These are phyloP conservation scores for Sympetrum striolatum DNA, from an alignment of 2,888 invertebrate genomes.

Conservation along the genomic window DNA sequence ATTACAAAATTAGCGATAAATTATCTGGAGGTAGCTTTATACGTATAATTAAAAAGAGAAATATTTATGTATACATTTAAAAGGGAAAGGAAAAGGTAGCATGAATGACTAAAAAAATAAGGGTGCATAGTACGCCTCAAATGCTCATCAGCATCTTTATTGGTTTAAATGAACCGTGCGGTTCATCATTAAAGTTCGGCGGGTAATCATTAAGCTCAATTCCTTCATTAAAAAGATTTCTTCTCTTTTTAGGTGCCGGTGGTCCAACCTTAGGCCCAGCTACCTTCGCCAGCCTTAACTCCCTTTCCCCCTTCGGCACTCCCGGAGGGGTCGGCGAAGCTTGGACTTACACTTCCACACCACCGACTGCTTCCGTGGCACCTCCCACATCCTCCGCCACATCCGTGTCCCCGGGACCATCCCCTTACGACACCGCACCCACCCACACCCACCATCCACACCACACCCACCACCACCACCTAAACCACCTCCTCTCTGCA, in stretches of 20 bases:
- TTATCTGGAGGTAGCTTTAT: too few species aligned
- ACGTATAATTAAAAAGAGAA: too few species aligned
- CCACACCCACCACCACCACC: constrained; percentile 55
- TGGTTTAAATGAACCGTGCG: too few species aligned
- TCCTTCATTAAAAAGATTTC: background rate
- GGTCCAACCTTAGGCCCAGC: constrained; percentile 12
- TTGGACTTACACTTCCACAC: constrained; percentile 35
- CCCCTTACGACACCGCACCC: constrained; percentile 54
- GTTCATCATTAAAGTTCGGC: too few species aligned
- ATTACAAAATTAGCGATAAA: too few species aligned
- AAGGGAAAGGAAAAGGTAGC: too few species aligned
- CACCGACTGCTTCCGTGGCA: background rate
- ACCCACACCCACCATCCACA: constrained; percentile 59
- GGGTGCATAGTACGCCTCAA: too few species aligned
- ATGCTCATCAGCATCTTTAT: too few species aligned
- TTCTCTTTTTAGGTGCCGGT: background rate
- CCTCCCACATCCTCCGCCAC: background rate
- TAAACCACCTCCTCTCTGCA: constrained; percentile 59
- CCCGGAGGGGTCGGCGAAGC: constrained; percentile 22
- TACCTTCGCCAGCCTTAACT: constrained; percentile 5
- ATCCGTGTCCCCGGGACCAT: constrained; percentile 7
- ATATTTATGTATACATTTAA: too few species aligned
- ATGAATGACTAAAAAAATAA: too few species aligned
- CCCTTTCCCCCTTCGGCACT: constrained; percentile 12
- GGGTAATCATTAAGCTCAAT: too few species aligned